Base-by-base conservation (phyloP, 2,888 invertebrate genomes). In the Monoplex corrugatus region DNA sequence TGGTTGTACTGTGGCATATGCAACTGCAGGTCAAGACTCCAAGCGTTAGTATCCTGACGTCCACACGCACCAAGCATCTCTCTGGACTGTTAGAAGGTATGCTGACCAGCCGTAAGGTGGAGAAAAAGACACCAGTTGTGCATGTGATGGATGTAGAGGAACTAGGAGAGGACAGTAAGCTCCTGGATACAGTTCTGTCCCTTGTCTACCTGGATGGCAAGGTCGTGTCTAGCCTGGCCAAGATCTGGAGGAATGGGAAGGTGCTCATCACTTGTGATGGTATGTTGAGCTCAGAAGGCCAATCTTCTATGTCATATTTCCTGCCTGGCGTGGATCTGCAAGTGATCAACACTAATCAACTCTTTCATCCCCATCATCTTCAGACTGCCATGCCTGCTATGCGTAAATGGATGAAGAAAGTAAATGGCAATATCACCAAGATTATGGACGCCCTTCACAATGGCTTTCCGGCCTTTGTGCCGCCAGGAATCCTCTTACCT, bases 141-240 rank as follows among this genome's bases (percentile, higher is more conserved):
- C 87, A 80, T 32, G 43, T 85, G 32, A 89, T 90, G 1, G 82
- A 89, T 63, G 89, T 89, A 28, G 90, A 89, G 35, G 84, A 87
- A 8, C 32, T 90, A 35, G 75, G 82, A 28, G 78, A 63, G 0
- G 87, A 40, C n/a, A 63, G 45, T 43, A 38, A 45, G 16, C 63
- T 90, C 44, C 50, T 63, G 19, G 88, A 90, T 8, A 89, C 86
- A 0, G 44, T 90, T 16, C n/a, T 90, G 28, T 90, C 90, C 6
- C 43, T 90, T n/a, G 90, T 90, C 40, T 80, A 75, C 13, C 75
- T 89, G 44, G 90, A 90, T 2, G 86, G 89, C 38, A 89, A 75
- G 10, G 50, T 90, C 1, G 86, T 89, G 23, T 43, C 87, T 23
- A 68, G 50, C 28, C 6, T 90, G 45, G 50, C 80, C 40, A 80